Evolutionary conservation across 23 tunicate genomes (phyloP).

Genomic region (Halocynthia aurantium): DNA sequence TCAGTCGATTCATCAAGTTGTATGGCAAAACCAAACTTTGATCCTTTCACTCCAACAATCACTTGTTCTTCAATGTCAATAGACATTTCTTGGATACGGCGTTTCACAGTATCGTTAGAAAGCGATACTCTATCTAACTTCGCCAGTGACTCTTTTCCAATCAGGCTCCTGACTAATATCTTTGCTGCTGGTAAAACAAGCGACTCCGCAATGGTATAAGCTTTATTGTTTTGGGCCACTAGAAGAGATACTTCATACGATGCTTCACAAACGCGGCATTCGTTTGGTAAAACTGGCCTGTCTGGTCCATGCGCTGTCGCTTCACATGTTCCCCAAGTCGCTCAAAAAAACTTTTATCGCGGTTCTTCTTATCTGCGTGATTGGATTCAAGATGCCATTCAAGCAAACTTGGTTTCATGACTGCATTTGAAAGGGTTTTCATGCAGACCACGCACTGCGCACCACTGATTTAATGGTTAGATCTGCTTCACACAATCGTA

Average conservation of each 20-base stretch:
- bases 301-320: constrained; percentile 42
- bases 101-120: constrained; percentile 49
- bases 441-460: constrained; percentile 1
- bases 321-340: constrained; percentile 39
- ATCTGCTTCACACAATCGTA: no score
- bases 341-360: no score
- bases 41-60: constrained; percentile 57
- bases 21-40: constrained; percentile 44
- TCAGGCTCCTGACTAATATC: constrained; percentile 27
- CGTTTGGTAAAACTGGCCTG: constrained; percentile 16
- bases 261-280: constrained; percentile 5
- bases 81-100: constrained; percentile 54
- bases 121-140: no score
- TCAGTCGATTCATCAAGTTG: constrained; percentile 58
- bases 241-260: no score
- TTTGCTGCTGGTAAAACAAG: constrained; percentile 34
- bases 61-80: constrained; percentile 57
- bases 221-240: constrained; percentile 40
- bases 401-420: neutral
- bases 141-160: constrained; percentile 36
- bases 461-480: no score
- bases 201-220: constrained; percentile 35
- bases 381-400: constrained; percentile 30
- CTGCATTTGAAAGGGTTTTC: neutral
- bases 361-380: constrained; percentile 43